phyloP scores from a whole-genome alignment of 2,888 invertebrate species.

The Drosophila hawaiiensis region DNA sequence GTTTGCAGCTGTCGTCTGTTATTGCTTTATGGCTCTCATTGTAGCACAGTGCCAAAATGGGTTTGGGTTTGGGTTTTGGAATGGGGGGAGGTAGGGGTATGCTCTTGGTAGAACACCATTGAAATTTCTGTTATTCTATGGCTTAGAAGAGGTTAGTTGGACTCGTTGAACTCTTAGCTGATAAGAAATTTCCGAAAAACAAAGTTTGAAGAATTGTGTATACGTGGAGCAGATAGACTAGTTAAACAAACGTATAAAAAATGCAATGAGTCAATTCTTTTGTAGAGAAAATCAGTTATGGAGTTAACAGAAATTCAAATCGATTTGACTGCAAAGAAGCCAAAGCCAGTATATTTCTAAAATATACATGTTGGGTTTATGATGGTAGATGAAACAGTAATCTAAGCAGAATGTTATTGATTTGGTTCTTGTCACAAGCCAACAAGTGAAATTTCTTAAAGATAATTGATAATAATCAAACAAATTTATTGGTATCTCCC shows the following conservation, averaged over 20 bases:
- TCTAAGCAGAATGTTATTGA: not conserved
- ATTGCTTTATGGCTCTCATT: slow-evolving; percentile 42
- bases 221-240: not conserved
- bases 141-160: slow-evolving; percentile 46
- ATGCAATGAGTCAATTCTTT: not conserved
- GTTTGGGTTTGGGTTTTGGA: slow-evolving; percentile 4
- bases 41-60: slow-evolving; percentile 57
- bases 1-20: slow-evolving; percentile 74
- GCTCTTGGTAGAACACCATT: slow-evolving; percentile 14
- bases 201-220: not conserved
- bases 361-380: not conserved
- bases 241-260: not conserved
- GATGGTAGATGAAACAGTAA: not conserved
- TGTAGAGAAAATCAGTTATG: not conserved
- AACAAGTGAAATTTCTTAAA: not conserved
- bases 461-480: slow-evolving; percentile 1
- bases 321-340: no score
- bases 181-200: slow-evolving; percentile 38
- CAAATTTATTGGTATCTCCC: not conserved
- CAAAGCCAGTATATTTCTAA: not conserved
- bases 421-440: no score
- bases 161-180: slow-evolving; percentile 34
- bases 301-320: not conserved
- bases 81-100: slow-evolving; percentile 11
- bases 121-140: slow-evolving; percentile 37